phyloP scores from a whole-genome alignment of 2,888 invertebrate species.

The Eupithecia exiguata region DNA sequence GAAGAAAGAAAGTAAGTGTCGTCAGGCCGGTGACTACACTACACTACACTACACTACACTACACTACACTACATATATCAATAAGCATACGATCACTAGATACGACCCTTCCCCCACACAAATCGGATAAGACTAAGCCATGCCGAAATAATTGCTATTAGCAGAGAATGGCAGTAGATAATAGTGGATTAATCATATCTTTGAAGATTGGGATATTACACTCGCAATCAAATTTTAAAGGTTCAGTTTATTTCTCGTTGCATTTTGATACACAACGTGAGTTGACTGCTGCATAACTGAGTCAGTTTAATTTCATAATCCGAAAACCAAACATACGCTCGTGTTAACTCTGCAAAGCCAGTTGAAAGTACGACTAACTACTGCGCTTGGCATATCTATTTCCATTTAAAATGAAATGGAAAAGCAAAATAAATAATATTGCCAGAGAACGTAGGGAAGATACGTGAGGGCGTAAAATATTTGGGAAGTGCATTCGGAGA shows the following conservation, averaged over 20 bases:
- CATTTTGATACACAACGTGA: conserved; percentile 7
- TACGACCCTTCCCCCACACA: conserved; percentile 30
- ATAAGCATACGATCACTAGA: conserved; percentile 24
- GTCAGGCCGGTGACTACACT: too few relatives aligned
- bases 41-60: too few relatives aligned
- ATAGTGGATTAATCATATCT: conserved; percentile 32
- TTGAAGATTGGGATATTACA: conserved; percentile 23
- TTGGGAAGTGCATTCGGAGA: conserved; percentile 57
- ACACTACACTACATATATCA: too few relatives aligned
- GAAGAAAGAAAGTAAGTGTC: too few relatives aligned
- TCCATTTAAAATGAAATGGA: conserved; percentile 41
- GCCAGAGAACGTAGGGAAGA: conserved; percentile 26
- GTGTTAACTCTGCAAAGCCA: conserved; percentile 26
- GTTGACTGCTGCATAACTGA: conserved; percentile 7
- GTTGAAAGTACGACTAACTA: conserved; percentile 22
- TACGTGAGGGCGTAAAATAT: conserved; percentile 54
- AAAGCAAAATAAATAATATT: conserved; percentile 43
- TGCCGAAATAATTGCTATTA: conserved; percentile 37
- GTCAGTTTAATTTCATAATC: conserved; percentile 18
- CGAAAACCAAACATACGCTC: conserved; percentile 12
- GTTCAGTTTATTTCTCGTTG: background rate
- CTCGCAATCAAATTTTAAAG: conserved; percentile 18
- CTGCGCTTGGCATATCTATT: conserved; percentile 42
- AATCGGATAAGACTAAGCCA: conserved; percentile 35
- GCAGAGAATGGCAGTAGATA: conserved; percentile 35